Conservation (phyloP, 1,140 invertebrate genomes). For the Eueides isabella region DNA sequence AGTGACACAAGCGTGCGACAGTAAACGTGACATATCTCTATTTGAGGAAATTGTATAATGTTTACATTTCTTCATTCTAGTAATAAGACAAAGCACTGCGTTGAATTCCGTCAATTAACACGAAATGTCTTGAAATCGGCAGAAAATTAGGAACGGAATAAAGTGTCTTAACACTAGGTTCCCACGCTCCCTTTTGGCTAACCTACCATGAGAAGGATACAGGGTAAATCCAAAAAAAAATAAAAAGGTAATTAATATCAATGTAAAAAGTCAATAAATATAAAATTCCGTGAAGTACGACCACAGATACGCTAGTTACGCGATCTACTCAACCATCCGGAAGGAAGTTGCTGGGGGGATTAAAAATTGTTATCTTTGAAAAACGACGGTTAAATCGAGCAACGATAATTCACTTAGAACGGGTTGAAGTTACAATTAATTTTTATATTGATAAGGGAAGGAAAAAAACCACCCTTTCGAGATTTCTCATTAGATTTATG, state of each 20-base stretch:
- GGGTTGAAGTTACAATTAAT: slow-evolving; percentile 34
- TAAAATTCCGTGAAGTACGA: slow-evolving; percentile 6
- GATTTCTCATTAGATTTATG: slow-evolving; percentile 19
- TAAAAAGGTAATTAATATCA: not conserved
- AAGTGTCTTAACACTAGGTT: not conserved
- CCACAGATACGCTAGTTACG: slow-evolving; percentile 17
- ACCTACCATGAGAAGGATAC: too few species aligned
- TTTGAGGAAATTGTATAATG: too few species aligned
- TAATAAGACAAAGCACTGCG: not conserved
- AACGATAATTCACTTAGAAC: slow-evolving; percentile 36
- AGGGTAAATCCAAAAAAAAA: too few species aligned
- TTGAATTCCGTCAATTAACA: not conserved
- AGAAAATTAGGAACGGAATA: not conserved
- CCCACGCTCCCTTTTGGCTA: not conserved
- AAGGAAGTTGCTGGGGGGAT: slow-evolving; percentile 25
- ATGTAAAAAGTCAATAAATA: slow-evolving; percentile 25
- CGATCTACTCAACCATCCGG: slow-evolving; percentile 19
- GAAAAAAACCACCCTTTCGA: slow-evolving; percentile 6
- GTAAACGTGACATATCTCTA: too few species aligned
- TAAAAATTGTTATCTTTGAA: slow-evolving; percentile 43
- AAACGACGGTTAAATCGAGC: slow-evolving; percentile 38
- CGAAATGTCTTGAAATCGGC: too few species aligned
- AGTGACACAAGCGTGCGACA: too few species aligned
- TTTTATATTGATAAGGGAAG: slow-evolving; percentile 26
- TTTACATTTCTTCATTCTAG: too few species aligned